Base-by-base conservation (phyloP, 2,888 invertebrate species). In the Epistrophella euchroma region DNA sequence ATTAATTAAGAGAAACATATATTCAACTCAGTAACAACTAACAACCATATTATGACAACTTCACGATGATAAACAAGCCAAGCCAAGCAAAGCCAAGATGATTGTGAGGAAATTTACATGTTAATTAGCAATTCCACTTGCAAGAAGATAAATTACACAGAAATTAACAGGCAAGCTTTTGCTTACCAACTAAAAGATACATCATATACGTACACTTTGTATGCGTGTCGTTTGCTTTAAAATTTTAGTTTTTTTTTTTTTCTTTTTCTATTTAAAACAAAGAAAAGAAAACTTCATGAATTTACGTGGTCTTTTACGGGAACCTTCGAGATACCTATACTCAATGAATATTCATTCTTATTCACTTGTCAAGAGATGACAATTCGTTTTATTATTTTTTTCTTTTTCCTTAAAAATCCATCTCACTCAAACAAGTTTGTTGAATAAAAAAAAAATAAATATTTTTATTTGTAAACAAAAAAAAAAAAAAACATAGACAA, bases 331-430 rank as follows among this genome's bases (percentile, higher is more conserved):
- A 15, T 40, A 15, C 4, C 4, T 11, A 9, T 19, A 71, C 50
- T 82, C 76, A 82, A 62, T 83, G 83, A 84, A 79, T 78, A 78
- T 74, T 83, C 52, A 83, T 62, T 62, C 40, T 58, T 52, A 64
- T 72, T 64, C 55, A 50, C 32, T 66, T 40, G 25, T 17, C 32
- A 45, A 40, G 37, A 68, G 10, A n/a, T 7, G 50, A 50, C 15
- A 52, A 5, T 55, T 40, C 62, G 47, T 50, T 25, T 35, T 35
- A 32, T 32, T 35, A 17, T 47, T 55, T 43, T 35, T 35, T 17
- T 15, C 4, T 47, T 37, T 15, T 25, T 15, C 7, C 25, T 37
- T 10, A 52, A 47, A 66, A 35, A 68, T 37, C 7, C 52, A 28
- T 56, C 22, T 80, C 13, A 19, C 60, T 19, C 32, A 71, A 81